Evolutionary conservation across 2,888 invertebrate genomes (phyloP), one percentile per base, ranked within the genome.

Genomic region (Drosophila recens): DNA sequence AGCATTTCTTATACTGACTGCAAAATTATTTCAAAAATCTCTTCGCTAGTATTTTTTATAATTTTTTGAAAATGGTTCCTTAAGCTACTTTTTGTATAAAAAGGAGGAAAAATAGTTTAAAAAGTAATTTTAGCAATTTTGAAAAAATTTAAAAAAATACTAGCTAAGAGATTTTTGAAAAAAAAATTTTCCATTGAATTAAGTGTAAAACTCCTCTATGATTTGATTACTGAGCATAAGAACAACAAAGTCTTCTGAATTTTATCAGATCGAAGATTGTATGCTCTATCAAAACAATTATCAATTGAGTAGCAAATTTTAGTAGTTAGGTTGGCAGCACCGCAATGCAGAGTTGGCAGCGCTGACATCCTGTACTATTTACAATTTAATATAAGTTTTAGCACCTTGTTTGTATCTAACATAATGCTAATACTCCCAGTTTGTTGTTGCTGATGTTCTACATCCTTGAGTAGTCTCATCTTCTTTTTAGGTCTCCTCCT

Each of bases 261-360:
- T 33, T 45, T 9, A 0, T 3, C 49, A 46, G 4, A 9, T 3
- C 43, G 54, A 46, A 51, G 0, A 17, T 43, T 11, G 5, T 8
- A 67, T 76, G 51, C 64, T 56, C 73, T 73, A 23, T 36, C 4
- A 20, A 17, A 17, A 9, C 20, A 33, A 13, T 33, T 2, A 9
- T 30, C n/a, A 9, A 33, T 52, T 9, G n/a, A 30, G 17, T 17
- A 13, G 9, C 1, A n/a, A 15, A 4, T 10, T 15, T 10, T 4
- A 2, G 13, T 46, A 2, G 13, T 27, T 46, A 17, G 42, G 40
- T 42, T 30, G 53, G 40, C 30, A 42, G 40, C 54, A 54, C 17
- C 15, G 20, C 3, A 17, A 4, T 0, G 17, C 13, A 3, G 5
- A 54, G 54, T 56, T 13, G 17, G 1, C 34, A 56, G 11, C 4